phyloP scores from a whole-genome alignment of 2,888 invertebrate species.

The Athalia circularis region DNA sequence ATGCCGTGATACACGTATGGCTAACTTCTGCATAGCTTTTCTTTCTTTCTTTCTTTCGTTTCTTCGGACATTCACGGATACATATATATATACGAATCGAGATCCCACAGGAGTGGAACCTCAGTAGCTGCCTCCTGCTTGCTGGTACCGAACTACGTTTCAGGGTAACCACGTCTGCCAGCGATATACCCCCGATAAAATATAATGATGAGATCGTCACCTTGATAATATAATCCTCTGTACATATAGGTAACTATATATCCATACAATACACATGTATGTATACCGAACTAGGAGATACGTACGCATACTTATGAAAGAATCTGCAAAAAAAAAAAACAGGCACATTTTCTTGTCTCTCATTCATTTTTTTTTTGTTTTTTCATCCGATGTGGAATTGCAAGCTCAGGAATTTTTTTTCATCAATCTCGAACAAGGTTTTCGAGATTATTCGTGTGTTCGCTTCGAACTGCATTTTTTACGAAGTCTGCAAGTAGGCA shows the following conservation, averaged over 20 bases:
- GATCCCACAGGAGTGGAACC: no score
- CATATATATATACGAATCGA: no score
- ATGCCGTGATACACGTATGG: no score
- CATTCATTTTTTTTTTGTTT: not conserved
- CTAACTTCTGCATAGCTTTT: no score
- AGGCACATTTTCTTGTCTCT: not conserved
- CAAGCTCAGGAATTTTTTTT: no score
- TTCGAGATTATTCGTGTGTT: not conserved
- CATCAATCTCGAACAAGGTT: not conserved
- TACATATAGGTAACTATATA: no score
- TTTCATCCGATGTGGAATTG: no score
- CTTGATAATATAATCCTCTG: constrained; percentile 14
- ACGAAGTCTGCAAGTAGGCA: not conserved
- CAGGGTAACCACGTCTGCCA: constrained; percentile 34
- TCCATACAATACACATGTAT: no score
- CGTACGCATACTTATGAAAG: not conserved
- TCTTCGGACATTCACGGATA: no score
- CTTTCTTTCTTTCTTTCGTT: no score
- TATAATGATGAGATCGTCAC: constrained; percentile 47
- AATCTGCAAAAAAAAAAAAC: not conserved
- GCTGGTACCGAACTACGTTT: constrained; percentile 3
- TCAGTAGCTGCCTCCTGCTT: no score
- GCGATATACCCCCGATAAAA: constrained; percentile 43
- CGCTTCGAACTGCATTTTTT: not conserved
- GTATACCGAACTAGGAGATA: no score